Base-by-base conservation (phyloP, 2,888 invertebrate species). In the Pseudolycoriella hygida region DNA sequence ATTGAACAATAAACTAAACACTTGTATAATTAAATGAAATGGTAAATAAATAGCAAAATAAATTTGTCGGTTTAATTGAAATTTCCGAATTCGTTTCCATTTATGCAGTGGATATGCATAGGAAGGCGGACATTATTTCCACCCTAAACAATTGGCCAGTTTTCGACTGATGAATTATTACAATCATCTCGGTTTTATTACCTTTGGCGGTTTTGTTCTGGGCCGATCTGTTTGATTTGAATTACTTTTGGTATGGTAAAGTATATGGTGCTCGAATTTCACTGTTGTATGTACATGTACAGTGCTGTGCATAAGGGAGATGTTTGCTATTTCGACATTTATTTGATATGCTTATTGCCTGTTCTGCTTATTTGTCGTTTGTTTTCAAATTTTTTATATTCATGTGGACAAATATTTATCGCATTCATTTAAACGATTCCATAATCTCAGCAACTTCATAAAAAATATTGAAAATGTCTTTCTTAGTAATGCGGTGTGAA, bases 181-280 rank as follows among this genome's bases (percentile, higher is more conserved):
- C 51, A 50, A 49, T 51, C 50, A 51, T 53, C 51, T 49, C 52
- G 49, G 50, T 54, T 54, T 54, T 53, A 53, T 52, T 54, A 53
- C 54, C 52, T 50, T 48, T 50, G 46, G 53, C 49, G 53, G 53
- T 50, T 53, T 53, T 53, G 51, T 53, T 42, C 14, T 14, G 41
- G 39, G 17, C 39, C 39, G 17, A 39, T 39, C 17, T 39, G 39
- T 39, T 39, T 17, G 6, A 17, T 39, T 17, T 17, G 39, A 39
- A 39, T 39, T 39, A 39, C 39, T 39, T 39, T 39, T 12, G n/a
- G n/a, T 34, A 14, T 34, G 15, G 15, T 34, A 12, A 14, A 14
- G n/a, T 4, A 34, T 14, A 34, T 34, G 8, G 25, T 6, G 4
- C 4, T n/a, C n/a, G n/a, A 6, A 25, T 25, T 25, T 25, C 25